Conservation (phyloP, 2,888 invertebrate genomes). For the Falcaria lacertinaria region DNA sequence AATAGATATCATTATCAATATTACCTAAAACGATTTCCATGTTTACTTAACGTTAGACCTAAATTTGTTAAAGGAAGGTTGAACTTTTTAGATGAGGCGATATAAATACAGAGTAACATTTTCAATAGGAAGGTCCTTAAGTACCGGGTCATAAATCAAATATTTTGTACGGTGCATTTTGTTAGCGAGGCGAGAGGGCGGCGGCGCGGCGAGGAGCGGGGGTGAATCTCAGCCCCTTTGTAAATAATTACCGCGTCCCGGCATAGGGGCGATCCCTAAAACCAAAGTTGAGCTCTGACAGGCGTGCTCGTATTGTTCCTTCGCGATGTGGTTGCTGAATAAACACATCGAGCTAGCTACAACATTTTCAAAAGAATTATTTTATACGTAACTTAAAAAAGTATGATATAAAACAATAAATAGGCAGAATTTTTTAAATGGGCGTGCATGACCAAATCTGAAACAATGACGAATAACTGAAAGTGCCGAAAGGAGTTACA, state of each 20-base stretch:
- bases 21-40: background rate
- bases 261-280: constrained; percentile 50
- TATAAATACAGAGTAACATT: background rate
- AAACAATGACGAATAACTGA: too few species aligned
- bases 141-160: constrained; percentile 12
- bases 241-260: constrained; percentile 67
- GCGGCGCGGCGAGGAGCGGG: constrained; percentile 40
- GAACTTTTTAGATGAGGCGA: background rate
- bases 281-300: constrained; percentile 12
- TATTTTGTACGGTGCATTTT: constrained; percentile 20
- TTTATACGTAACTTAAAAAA: too few species aligned
- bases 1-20: constrained; percentile 2
- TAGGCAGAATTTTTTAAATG: too few species aligned
- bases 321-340: background rate
- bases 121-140: background rate
- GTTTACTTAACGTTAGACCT: background rate
- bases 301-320: background rate
- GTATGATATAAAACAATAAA: background rate
- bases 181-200: constrained; percentile 24
- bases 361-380: too few species aligned
- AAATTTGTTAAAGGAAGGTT: background rate
- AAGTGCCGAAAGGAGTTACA: too few species aligned
- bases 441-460: too few species aligned
- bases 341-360: background rate
- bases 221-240: constrained; percentile 61